Evolutionary conservation across 2,113 vertebrate species (phyloP).

Genomic region (Cottus gobio): DNA sequence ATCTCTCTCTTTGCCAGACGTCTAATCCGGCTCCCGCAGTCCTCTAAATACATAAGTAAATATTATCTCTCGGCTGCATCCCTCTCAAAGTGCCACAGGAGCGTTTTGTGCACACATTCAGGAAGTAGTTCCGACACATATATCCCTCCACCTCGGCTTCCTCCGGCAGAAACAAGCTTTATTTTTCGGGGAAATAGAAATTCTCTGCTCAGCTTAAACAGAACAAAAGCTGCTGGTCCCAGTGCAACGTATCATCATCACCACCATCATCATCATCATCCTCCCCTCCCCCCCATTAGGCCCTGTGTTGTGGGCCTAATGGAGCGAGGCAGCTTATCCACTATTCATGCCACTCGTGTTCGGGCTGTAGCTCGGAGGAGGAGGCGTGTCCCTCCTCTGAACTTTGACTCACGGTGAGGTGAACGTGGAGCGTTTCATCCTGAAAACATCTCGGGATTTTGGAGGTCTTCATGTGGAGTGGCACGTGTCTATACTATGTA

Average conservation of each 20-base stretch:
- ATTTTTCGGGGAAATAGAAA: too few relatives aligned
- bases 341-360: constrained; percentile 37
- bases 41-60: not conserved
- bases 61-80: not conserved
- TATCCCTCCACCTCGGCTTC: not conserved
- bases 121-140: not conserved
- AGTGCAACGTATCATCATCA: too few relatives aligned
- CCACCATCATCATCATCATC: not conserved
- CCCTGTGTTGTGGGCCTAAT: constrained; percentile 25
- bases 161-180: not conserved
- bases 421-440: not conserved
- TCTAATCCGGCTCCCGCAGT: too few relatives aligned
- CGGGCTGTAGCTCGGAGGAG: not conserved
- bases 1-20: too few relatives aligned
- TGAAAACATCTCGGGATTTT: too few relatives aligned
- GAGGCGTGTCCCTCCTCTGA: constrained; percentile 19
- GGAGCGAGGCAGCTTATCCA: constrained; percentile 34
- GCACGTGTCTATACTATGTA: too few relatives aligned
- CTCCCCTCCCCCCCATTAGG: not conserved
- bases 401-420: constrained; percentile 30
- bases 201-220: constrained; percentile 25
- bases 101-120: not conserved
- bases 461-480: too few relatives aligned
- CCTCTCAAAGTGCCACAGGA: too few relatives aligned
- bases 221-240: too few relatives aligned